Conservation (phyloP, 2,888 invertebrate species). For the Synergus japonicus region DNA sequence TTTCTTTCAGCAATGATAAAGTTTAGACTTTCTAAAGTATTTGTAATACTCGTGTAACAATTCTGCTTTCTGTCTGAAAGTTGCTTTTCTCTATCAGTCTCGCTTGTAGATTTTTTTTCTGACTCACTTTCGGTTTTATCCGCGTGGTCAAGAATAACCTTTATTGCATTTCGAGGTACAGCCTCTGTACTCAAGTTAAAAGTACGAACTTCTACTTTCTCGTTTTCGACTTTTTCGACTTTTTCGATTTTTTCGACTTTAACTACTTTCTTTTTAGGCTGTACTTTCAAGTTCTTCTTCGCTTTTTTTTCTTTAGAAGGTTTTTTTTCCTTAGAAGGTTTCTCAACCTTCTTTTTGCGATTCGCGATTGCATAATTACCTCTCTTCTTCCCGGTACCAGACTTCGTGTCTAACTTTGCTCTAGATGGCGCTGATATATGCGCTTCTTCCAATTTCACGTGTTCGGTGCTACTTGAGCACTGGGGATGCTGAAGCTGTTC, state of each 20-base stretch:
- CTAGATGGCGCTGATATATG: conserved; percentile 76
- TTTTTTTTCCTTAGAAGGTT: background rate
- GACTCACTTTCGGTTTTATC: conserved; percentile 20
- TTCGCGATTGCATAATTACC: background rate
- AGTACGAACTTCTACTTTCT: conserved; percentile 35
- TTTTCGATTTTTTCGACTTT: conserved; percentile 48
- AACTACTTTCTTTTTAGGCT: conserved; percentile 42
- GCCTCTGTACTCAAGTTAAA: background rate
- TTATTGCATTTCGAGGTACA: background rate
- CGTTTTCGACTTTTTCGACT: conserved; percentile 50
- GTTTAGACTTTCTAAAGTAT: background rate
- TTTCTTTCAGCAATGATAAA: conserved; percentile 45
- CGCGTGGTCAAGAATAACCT: conserved; percentile 17
- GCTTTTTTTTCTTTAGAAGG: background rate
- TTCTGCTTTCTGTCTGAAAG: background rate
- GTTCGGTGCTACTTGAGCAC: conserved; percentile 64
- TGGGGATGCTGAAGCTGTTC: conserved; percentile 53
- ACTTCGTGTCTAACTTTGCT: conserved; percentile 70
- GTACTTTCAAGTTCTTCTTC: background rate
- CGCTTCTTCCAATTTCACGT: conserved; percentile 78
- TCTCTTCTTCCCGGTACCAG: conserved; percentile 46
- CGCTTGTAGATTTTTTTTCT: background rate
- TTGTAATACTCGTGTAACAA: background rate
- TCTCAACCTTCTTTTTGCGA: background rate
- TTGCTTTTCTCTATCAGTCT: conserved; percentile 4